Conservation (phyloP, 2,888 invertebrate genomes). For the Amblyjoppa proteus region DNA sequence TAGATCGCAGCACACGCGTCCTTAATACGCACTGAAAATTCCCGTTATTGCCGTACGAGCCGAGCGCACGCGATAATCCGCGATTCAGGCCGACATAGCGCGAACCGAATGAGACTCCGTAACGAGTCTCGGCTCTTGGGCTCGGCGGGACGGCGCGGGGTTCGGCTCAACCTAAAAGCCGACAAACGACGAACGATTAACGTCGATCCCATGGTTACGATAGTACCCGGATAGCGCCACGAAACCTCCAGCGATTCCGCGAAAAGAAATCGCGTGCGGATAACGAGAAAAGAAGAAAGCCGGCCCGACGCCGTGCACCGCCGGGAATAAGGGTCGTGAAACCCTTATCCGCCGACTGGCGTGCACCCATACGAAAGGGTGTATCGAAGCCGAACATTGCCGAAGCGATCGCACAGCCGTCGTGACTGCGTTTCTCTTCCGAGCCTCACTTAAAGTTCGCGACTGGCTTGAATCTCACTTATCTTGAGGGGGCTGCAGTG, state of each 20-base stretch:
- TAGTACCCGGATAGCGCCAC: constrained; percentile 40
- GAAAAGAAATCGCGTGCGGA: constrained; percentile 78
- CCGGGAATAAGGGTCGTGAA: constrained; percentile 49
- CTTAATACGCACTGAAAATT: constrained; percentile 1
- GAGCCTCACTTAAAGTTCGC: neutral
- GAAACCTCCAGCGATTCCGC: constrained; percentile 69
- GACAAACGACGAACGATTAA: constrained; percentile 66
- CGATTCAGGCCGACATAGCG: constrained; percentile 8
- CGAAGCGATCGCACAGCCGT: constrained; percentile 1
- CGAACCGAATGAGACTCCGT: constrained; percentile 42
- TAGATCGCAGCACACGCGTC: neutral
- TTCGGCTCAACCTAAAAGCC: constrained; percentile 43
- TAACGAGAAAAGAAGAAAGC: constrained; percentile 72
- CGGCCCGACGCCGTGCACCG: constrained; percentile 50
- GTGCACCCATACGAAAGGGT: constrained; percentile 40
- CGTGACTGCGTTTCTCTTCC: constrained; percentile 33
- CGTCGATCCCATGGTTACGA: constrained; percentile 69
- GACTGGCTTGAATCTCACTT: constrained; percentile 34
- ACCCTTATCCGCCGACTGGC: constrained; percentile 44
- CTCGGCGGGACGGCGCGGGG: constrained; percentile 18
- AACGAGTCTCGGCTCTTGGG: constrained; percentile 29
- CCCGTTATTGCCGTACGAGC: constrained; percentile 7
- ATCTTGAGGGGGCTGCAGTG: constrained; percentile 27
- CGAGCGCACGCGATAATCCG: constrained; percentile 27
- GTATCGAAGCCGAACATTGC: constrained; percentile 23